Evolutionary conservation across 2,888 invertebrate species (phyloP), one percentile per base, ranked within the genome.

Genomic region (Ochlodes sylvanus): DNA sequence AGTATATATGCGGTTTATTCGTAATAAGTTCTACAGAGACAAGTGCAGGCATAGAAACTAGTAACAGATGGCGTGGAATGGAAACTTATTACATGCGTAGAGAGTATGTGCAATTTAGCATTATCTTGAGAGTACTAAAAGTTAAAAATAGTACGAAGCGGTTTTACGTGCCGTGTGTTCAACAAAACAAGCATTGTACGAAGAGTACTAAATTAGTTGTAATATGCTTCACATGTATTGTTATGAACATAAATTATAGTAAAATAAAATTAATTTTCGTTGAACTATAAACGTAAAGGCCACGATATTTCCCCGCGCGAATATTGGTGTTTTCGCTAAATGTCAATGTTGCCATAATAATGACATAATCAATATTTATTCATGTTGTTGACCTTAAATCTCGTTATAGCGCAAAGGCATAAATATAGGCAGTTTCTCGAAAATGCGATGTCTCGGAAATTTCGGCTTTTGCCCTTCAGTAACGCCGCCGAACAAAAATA

Each of bases 401-500:
- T 41, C 17, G 41, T 41, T 17, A 10, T 17, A 15, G 9, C 10
- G 7, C 17, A 56, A 17, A 0, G 17, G 38, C 10, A 34, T 34
- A 38, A 4, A 12, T 38, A 12, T 19, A 52, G 27, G 27, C 27
- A 10, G 15, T 34, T 44, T 17, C 14, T 52, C 42, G 17, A 17
- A 60, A 67, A 44, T 44, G 56, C 56, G 47, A 47, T 32, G 21
- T 55, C 61, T 42, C 34, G 44, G 61, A 47, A n/a, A 38, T 68
- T 62, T 14, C 27, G 47, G 17, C 42, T 55, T 42, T 55, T 47
- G 44, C 61, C 47, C 17, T 32, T 15, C 62, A 50, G 58, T 65
- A 34, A 62, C 54, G 69, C 63, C 68, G 64, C 34, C 70, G 68
- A 71, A 73, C 78, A 68, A 80, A 84, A 89, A 89, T 89, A 88